These are phyloP conservation scores for Drosophila histrio DNA, from an alignment of 2,888 invertebrate species.

Conservation along the genomic window DNA sequence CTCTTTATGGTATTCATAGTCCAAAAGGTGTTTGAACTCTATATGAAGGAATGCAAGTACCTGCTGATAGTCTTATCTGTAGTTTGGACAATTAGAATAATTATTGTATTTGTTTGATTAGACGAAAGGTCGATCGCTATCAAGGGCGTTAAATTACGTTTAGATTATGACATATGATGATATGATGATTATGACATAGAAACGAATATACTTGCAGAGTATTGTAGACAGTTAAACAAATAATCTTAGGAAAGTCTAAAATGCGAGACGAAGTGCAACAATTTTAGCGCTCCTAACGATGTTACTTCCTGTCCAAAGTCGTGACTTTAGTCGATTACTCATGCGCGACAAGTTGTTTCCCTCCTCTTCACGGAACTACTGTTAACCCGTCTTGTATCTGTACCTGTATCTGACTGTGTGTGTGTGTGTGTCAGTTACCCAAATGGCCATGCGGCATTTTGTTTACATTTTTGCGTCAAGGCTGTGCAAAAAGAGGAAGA, in stretches of 20 bases:
- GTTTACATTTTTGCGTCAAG: conserved; percentile 70
- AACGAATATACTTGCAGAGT: neutral
- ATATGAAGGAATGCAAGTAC: neutral
- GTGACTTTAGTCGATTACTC: conserved; percentile 71
- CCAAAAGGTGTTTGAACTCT: conserved; percentile 29
- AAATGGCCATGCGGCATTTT: conserved; percentile 63
- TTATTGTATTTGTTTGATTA: conserved; percentile 7
- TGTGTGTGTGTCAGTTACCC: conserved; percentile 35
- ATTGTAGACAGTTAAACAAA: no score
- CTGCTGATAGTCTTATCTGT: conserved; percentile 18
- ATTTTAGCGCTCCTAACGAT: neutral
- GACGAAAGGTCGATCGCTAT: neutral
- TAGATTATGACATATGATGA: no score
- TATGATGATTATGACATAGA: neutral
- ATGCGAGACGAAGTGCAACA: neutral
- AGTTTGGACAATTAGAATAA: conserved; percentile 14
- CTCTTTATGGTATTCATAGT: neutral
- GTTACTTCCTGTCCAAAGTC: conserved; percentile 41
- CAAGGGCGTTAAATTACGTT: neutral
- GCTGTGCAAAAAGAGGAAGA: conserved; percentile 27
- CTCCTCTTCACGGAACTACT: neutral
- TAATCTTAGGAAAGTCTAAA: neutral
- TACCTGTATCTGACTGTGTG: conserved; percentile 3
- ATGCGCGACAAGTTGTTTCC: conserved; percentile 59
- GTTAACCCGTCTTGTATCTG: conserved; percentile 10